phyloP scores from a whole-genome alignment of 1,140 invertebrate genomes.

The Euglossa dilemma region DNA sequence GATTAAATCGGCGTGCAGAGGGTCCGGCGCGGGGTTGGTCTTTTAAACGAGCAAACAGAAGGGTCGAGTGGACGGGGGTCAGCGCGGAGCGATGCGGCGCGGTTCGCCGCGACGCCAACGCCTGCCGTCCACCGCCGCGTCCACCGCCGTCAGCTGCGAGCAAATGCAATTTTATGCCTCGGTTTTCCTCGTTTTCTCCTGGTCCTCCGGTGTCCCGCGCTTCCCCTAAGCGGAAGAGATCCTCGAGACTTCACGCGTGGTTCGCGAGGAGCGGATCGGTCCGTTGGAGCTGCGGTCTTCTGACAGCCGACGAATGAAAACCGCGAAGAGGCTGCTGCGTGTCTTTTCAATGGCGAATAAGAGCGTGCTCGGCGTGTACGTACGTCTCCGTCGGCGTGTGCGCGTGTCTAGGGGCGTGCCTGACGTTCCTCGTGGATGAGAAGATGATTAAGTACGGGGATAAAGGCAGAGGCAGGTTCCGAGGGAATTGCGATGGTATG shows the following conservation, averaged over 20 bases:
- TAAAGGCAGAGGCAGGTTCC: too few relatives aligned
- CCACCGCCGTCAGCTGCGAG: slow-evolving; percentile 11
- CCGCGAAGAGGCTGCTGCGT: background rate
- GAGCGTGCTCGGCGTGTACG: background rate
- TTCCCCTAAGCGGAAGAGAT: slow-evolving; percentile 21
- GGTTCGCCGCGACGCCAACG: slow-evolving; percentile 29
- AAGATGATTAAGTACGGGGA: background rate
- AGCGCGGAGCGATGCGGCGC: background rate
- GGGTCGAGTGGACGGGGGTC: background rate
- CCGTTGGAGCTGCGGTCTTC: background rate
- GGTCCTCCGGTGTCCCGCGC: background rate
- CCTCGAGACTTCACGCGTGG: slow-evolving; percentile 44
- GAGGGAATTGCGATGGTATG: too few relatives aligned
- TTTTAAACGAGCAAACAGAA: slow-evolving; percentile 64
- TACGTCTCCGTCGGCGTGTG: too few relatives aligned
- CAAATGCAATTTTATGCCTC: slow-evolving; percentile 67
- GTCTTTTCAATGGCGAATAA: background rate
- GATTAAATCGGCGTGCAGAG: slow-evolving; percentile 59
- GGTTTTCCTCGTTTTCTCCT: slow-evolving; percentile 44
- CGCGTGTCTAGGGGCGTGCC: background rate
- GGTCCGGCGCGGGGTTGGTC: background rate
- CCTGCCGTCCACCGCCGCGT: slow-evolving; percentile 21
- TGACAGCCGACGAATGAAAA: background rate
- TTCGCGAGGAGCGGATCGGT: slow-evolving; percentile 27
- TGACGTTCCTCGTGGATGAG: background rate